Evolutionary conservation across 2,113 vertebrate genomes (phyloP).

Genomic region (Brienomyrus brachyistius): DNA sequence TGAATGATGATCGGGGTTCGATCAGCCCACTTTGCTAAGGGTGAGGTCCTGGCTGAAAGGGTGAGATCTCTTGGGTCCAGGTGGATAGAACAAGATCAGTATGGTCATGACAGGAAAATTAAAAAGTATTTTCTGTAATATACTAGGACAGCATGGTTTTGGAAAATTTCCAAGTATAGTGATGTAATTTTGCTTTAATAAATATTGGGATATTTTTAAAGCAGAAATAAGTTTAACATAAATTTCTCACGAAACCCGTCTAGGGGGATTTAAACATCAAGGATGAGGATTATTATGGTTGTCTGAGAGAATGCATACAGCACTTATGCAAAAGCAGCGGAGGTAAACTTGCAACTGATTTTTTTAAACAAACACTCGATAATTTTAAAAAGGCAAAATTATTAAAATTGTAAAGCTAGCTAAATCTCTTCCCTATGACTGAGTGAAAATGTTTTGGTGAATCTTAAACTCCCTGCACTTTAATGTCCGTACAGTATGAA

Average conservation of each 20-base stretch:
- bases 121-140: neutral
- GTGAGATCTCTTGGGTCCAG: neutral
- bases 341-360: neutral
- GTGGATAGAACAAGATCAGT: neutral
- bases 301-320: neutral
- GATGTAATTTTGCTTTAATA: neutral
- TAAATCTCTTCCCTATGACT: neutral
- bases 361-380: neutral
- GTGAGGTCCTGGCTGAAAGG: neutral
- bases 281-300: neutral
- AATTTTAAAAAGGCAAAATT: neutral
- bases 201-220: neutral
- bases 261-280: neutral
- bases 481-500: neutral
- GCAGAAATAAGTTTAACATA: neutral
- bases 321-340: neutral
- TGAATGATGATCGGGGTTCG: neutral
- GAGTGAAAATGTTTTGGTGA: neutral
- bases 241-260: neutral
- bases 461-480: neutral
- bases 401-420: neutral
- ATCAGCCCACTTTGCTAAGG: neutral
- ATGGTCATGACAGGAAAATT: neutral
- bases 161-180: neutral
- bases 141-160: neutral